Base-by-base conservation (phyloP, 2,797 vertebrate genomes). In the Micropoecilia bifurca region DNA sequence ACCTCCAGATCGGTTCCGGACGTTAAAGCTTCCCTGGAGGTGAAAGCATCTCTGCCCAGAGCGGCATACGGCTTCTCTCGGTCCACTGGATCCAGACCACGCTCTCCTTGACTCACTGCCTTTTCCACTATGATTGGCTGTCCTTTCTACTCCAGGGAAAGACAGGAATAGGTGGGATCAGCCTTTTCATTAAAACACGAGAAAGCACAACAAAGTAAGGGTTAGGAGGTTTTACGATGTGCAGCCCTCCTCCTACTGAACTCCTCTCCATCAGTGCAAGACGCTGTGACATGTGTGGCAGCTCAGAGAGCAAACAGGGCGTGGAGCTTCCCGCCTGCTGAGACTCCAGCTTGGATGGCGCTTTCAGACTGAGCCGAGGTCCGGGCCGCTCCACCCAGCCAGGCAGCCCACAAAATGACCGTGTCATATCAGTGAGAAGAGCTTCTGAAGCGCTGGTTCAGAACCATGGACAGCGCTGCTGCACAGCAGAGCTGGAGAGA, bases 81-180 rank as follows among this genome's bases (percentile, higher is more conserved):
- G 86, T 93, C 90, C 88, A 89, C 82, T 91, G 91, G 75, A 79
- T 73, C 78, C 86, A n/a, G 86, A 73, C 78, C 73, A 41, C 89
- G 84, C 82, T 53, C 84, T 81, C 82, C 0, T 33, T 95, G 93
- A 95, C 89, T 94, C 93, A 93, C 41, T 82, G 77, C 74, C 75
- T 88, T 78, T 1, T 74, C 45, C 45, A 13, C 86, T 87, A 78
- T 88, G 90, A 95, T 94, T 95, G 95, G 93, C 87, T 30, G 75
- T 75, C 83, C 88, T 84, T 85, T 82, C 71, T 74, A 87, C 92
- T 91, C 91, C 84, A 25, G 83, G 80, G 88, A 81, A 80, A 78
- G 87, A 84, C 77, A 57, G 90, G 85, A 83, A 76, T 71, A 76
- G 79, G 77, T 83, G 85, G 77, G 85, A 89, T 93, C 90, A 87